Percentiles rank a stretch among this genome's conserved stretches.
Conservation (phyloP, 2,797 vertebrate genomes). For the Amniataba percoides region DNA sequence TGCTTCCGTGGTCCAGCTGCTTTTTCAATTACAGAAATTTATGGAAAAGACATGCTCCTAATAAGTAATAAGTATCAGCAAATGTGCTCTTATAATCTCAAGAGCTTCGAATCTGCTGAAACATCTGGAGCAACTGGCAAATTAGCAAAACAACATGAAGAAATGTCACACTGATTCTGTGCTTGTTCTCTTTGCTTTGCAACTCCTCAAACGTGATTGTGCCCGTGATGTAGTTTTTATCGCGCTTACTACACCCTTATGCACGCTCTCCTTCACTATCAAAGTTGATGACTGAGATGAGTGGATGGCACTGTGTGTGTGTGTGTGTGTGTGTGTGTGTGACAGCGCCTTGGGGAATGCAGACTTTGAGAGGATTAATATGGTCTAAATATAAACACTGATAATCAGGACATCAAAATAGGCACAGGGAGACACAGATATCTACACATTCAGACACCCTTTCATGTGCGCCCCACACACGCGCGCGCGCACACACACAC, state of each 20-base stretch:
- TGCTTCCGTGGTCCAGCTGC: slow-evolving; percentile 12
- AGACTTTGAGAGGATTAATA: slow-evolving; percentile 66
- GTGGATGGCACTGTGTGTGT: slow-evolving; percentile 13
- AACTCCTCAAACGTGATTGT: neutral
- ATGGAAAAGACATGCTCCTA: slow-evolving; percentile 8
- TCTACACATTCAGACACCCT: slow-evolving; percentile 37
- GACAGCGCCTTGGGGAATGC: slow-evolving; percentile 45
- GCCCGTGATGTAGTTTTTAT: neutral
- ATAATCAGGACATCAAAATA: slow-evolving; percentile 77
- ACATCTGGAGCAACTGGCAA: slow-evolving; percentile 23
- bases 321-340: slow-evolving; percentile 11
- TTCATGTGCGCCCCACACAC: slow-evolving; percentile 30
- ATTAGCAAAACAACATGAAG: slow-evolving; percentile 13
- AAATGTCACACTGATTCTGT: neutral
- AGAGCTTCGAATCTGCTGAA: slow-evolving; percentile 14
- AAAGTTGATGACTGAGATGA: slow-evolving; percentile 23
- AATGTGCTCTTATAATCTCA: neutral
- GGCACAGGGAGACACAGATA: slow-evolving; percentile 44
- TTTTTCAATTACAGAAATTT: slow-evolving; percentile 23
- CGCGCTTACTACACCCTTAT: neutral
- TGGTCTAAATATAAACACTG: slow-evolving; percentile 75
- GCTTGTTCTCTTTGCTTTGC: neutral
- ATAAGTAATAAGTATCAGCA: slow-evolving; percentile 14
- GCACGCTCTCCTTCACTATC: slow-evolving; percentile 10
- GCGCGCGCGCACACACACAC: neutral